Evolutionary conservation across 2,797 vertebrate genomes (phyloP), one percentile per base, ranked within the genome.

Genomic region (Clarias fuscus): DNA sequence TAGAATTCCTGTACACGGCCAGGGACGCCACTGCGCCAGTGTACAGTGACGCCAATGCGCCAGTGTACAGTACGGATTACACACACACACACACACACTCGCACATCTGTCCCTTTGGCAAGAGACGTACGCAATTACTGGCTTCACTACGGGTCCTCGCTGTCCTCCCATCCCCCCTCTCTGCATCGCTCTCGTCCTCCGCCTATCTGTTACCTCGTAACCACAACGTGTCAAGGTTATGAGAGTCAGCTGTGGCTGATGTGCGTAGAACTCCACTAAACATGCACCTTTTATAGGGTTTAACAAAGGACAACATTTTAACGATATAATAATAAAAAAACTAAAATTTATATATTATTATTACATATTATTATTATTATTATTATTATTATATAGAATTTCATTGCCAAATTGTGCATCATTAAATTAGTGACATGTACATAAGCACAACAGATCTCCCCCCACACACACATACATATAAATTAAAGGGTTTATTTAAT

Each of bases 61-160:
- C 20, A 53, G 27, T 24, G 14, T 30, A 71, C 17, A 18, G 53
- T 48, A 48, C 10, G 2, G 10, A 10, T 48, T 48, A 10, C 10
- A 48, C 43, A 43, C 43, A 40, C 71, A 10, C 10, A 48, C 43
- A 43, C 43, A 40, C 71, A 24, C 58, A 40, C 84, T 71, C 43
- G 58, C 79, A 81, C 79, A 81, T 48, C 75, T 64, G 53, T 48
- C 82, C 53, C 82, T 80, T 75, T 85, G 85, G 86, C 88, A 86
- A 85, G 82, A 88, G 86, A 88, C 75, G 83, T 62, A 87, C 81
- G 59, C 83, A 88, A 89, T 89, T 88, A 90, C 62, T 61, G 88
- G 59, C 83, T 88, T 81, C 84, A 87, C 84, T n/a, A 64, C 24
- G 14, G 40, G 20, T 56, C 58, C 30, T 22, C 27, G 8, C 15